Base-by-base conservation (phyloP, 2,797 vertebrate genomes). In the Vespertilio murinus region DNA sequence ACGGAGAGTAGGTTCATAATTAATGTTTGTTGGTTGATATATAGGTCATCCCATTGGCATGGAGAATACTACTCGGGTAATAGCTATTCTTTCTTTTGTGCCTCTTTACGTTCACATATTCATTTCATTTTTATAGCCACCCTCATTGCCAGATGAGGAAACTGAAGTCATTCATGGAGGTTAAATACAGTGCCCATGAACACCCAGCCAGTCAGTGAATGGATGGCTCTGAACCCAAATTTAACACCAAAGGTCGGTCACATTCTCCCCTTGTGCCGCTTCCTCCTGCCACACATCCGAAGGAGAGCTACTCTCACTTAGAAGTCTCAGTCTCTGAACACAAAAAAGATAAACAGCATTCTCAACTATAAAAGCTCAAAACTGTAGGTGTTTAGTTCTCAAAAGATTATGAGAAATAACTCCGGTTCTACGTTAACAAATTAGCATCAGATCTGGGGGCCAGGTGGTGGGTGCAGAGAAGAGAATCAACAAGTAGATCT, bases 351-450 rank as follows among this genome's bases (percentile, higher is more conserved):
- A 52, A 91, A 90, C 12, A 77, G 56, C 74, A 91, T 88, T 23
- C 56, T 65, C n/a, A 75, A 52, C 33, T 69, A 84, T 73, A 61
- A 80, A 90, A 84, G 73, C 49, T 42, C 42, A 1, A 49, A 94
- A 71, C 2, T 28, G 3, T 35, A 56, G 22, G 12, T 56, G 33
- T 49, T 67, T 28, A 8, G 30, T 23, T 93, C 45, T 88, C 52
- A n/a, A 90, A 82, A 79, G 30, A 92, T 81, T 47, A 42, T 25
- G 33, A 47, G 65, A 92, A 94, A 70, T 81, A 54, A 73, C 11
- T 82, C 30, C 61, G 61, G 79, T 35, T n/a, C 65, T 47, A 45
- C 65, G 59, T 94, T 89, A 56, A 92, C 79, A 95, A 83, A 83
- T 83, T 52, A 95, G 71, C 59, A 90, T 74, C 40, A 77, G 52